Percentiles rank a stretch among this genome's conserved stretches.
Evolutionary conservation across 2,113 vertebrate genomes (phyloP).

Genomic region (Semnornis frantzii): DNA sequence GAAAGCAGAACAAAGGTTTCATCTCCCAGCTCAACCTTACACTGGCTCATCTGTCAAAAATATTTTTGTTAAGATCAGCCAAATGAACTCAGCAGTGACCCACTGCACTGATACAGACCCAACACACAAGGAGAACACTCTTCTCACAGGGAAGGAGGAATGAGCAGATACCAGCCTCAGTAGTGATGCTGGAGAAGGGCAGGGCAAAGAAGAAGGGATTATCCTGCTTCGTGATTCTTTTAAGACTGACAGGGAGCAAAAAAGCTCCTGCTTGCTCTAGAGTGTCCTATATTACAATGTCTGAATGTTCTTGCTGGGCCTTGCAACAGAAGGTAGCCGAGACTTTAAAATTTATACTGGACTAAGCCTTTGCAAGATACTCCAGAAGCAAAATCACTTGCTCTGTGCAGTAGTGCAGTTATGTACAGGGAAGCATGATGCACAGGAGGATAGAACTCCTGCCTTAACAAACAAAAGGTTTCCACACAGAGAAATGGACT

Average conservation of each 20-base stretch:
- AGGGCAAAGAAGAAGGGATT: neutral
- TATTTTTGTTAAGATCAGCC: neutral
- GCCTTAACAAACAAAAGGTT: neutral
- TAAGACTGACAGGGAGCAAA: neutral
- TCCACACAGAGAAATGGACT: neutral
- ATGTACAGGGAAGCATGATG: neutral
- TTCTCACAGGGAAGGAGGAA: neutral
- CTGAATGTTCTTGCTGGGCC: neutral
- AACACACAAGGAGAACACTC: rapidly evolving
- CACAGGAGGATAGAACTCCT: neutral
- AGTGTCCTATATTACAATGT: neutral
- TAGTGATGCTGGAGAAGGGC: neutral
- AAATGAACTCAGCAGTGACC: neutral
- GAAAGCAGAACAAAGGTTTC: neutral
- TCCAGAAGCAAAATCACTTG: neutral
- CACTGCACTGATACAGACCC: neutral
- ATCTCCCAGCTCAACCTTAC: rapidly evolving
- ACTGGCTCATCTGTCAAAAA: neutral
- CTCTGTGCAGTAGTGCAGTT: neutral
- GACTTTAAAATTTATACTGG: neutral
- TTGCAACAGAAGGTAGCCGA: neutral
- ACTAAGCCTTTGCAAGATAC: neutral
- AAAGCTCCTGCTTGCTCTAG: neutral
- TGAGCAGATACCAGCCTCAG: neutral
- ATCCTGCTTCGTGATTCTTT: neutral